Evolutionary conservation across 2,888 invertebrate species (phyloP), one percentile per base, ranked within the genome.

Genomic region (Mycogona germanica): DNA sequence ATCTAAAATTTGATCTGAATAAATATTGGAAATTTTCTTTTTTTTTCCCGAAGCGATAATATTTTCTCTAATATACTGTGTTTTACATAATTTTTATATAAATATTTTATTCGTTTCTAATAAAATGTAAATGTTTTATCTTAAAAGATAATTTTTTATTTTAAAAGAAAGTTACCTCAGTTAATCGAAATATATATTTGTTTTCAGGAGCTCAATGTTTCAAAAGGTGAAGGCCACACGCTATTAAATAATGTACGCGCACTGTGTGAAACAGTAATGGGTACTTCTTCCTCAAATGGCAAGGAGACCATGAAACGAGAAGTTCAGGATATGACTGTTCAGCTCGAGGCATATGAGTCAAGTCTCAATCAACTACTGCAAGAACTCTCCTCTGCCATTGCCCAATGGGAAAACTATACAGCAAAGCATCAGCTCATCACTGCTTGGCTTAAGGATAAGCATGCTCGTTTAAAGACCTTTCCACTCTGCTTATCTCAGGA

Each of bases 371-470:
- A 77, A 28, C 79, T 82, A 6, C 80, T 83, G 64, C 78, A 78
- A 26, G 86, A 84, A 64, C 79, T 89, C 55, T 80, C 82, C 59
- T 77, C 79, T 56, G 79, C 84, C 0, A 70, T 88, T 1, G 76
- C 79, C 49, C 84, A 85, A 66, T 95, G 95, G 95, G 78, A 82
- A 60, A 81, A 82, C 56, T 95, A 92, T 68, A 93, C 95, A 66
- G 76, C 78, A 42, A 80, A 81, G 29, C 75, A 89, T 41, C 87
- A 91, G 60, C 76, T 77, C 25, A 78, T 89, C 30, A 84, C 84
- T 12, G 82, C 82, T 62, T 93, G 93, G 93, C 81, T 93, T 60
- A 82, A 87, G 64, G 75, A 78, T 28, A 81, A 82, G 67, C 93
- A 95, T 73, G 77, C 80, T 7, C 79, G 83, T 53, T 85, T 93